Conservation (phyloP, 2,113 vertebrate genomes). For the Glaucidium brasilianum region DNA sequence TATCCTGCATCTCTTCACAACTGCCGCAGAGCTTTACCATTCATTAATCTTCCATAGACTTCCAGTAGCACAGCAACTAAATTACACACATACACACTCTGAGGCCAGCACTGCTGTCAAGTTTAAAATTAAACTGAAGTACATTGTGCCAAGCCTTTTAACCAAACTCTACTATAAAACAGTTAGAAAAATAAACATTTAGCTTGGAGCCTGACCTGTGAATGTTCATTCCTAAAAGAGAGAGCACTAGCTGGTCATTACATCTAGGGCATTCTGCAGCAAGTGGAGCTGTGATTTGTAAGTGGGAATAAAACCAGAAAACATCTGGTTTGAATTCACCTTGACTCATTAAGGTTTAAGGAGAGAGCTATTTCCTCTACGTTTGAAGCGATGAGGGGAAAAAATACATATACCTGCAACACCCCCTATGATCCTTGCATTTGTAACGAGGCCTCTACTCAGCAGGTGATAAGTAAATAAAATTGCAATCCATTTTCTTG, state of each 20-base stretch:
- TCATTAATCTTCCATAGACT: conserved; percentile 99
- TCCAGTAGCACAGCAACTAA: conserved; percentile 92
- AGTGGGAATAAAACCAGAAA: conserved; percentile 70
- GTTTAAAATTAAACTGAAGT: conserved; percentile 86
- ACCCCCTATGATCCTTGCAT: conserved; percentile 35
- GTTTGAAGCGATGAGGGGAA: conserved; percentile 16
- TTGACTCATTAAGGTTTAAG: conserved; percentile 69
- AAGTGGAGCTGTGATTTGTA: conserved; percentile 47
- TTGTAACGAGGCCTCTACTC: conserved; percentile 46
- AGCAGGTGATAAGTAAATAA: conserved; percentile 61
- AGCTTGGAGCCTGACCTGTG: conserved; percentile 76
- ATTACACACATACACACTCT: conserved; percentile 82
- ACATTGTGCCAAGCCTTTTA: conserved; percentile 80
- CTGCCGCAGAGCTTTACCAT: conserved; percentile 91
- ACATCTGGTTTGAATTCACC: conserved; percentile 78
- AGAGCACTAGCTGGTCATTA: conserved; percentile 78
- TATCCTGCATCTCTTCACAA: conserved; percentile 90
- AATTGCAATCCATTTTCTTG: conserved; percentile 33
- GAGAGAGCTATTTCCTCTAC: conserved; percentile 67
- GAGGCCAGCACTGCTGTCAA: conserved; percentile 89
- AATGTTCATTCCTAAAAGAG: conserved; percentile 64
- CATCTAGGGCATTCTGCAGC: conserved; percentile 64
- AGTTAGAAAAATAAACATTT: conserved; percentile 81
- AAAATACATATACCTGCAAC: conserved; percentile 13
- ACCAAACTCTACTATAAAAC: conserved; percentile 84